Percentiles rank a stretch among this genome's conserved stretches.
Conservation (phyloP, 2,797 vertebrate species). For the Capromys pilorides region DNA sequence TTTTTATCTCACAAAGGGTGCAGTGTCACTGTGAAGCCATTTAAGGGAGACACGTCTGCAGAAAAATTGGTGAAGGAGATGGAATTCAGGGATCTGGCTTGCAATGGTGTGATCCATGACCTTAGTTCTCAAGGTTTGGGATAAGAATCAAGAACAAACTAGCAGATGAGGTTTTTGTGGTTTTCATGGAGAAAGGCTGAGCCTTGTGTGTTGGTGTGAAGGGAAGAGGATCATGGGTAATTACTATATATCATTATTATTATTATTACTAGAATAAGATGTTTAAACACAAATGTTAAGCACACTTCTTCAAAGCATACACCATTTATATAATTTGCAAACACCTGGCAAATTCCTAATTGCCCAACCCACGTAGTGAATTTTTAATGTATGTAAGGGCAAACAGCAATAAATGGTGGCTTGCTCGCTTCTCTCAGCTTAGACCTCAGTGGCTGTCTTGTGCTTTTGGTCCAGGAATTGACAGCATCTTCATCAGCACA, state of each 20-base stretch:
- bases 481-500: neutral
- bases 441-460: neutral
- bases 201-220: neutral
- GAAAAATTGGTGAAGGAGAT: neutral
- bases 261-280: neutral
- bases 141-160: neutral
- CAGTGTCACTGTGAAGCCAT: neutral
- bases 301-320: neutral
- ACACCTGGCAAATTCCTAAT: neutral
- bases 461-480: neutral
- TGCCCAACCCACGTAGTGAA: neutral
- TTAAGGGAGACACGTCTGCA: fast-evolving
- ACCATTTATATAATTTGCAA: neutral
- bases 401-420: neutral
- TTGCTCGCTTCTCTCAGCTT: neutral
- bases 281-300: neutral
- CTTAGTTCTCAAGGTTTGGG: neutral
- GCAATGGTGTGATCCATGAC: no score
- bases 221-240: no score
- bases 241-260: neutral
- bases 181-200: neutral
- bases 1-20: neutral
- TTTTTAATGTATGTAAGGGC: neutral
- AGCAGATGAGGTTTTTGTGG: neutral
- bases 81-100: neutral